Base-by-base conservation (phyloP, 2,797 vertebrate species). In the Graptemys geographica region DNA sequence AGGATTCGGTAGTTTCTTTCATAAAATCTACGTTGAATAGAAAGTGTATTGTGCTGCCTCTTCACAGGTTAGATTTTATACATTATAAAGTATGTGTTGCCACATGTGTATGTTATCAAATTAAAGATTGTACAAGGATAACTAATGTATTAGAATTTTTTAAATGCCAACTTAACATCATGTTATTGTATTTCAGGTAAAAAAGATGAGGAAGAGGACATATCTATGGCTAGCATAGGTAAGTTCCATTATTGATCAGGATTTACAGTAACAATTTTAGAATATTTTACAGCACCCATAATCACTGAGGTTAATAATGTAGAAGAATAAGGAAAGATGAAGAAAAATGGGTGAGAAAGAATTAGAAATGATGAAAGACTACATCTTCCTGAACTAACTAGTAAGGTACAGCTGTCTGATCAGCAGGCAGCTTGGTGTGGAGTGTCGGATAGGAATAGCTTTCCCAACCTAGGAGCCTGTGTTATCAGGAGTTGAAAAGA, bases 161-260 rank as follows among this genome's bases (percentile, higher is more conserved):
- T 93, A 93, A 92, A 51, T 81, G 33, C 83, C 57, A 86, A 84
- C 85, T 80, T 95, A 92, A 90, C 13, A 87, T 81, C 3, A 44
- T 84, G 62, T 96, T 37, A 0, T 97, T 97, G 18, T 49, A 83
- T 98, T 98, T 94, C 95, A 98, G 98, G 13, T 95, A 84, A 85
- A 94, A 97, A 98, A 31, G 94, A 98, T 79, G 95, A 96, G 28
- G 95, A 94, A 69, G 94, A 56, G 23, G 97, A 98, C 80, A n/a
- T 97, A 78, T 98, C 98, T 90, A 97, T 98, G 98, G 97, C 95
- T 80, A 74, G 56, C 89, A 78, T 97, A 92, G 98, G 98, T 98
- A 96, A 98, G 98, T 97, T 33, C 12, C 83, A 53, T 51, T 74
- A 85, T 4, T 27, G 21, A 55, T 52, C 81, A 44, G 53, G 69